phyloP scores from a whole-genome alignment of 2,888 invertebrate genomes.

The Andrena minutula region DNA sequence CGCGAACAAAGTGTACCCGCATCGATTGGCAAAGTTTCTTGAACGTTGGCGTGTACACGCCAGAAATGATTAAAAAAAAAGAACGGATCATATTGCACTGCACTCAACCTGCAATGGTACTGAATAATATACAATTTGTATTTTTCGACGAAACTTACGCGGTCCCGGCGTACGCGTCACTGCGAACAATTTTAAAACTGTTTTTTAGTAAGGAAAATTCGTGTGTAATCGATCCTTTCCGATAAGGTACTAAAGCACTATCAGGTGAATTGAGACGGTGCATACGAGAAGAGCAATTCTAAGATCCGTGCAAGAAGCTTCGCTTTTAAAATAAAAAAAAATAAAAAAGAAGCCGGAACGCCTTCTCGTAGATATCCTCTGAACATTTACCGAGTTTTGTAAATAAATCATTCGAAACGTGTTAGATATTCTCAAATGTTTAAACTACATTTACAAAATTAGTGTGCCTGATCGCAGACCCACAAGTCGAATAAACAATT shows the following conservation, averaged over 20 bases:
- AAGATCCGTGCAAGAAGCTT: constrained; percentile 22
- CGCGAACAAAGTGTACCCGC: constrained; percentile 13
- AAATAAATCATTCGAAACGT: constrained; percentile 57
- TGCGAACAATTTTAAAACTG: constrained; percentile 45
- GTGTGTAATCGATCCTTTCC: constrained; percentile 44
- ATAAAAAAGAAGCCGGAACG: constrained; percentile 7
- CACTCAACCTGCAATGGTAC: constrained; percentile 58
- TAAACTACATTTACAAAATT: constrained; percentile 53
- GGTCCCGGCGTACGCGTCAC: constrained; percentile 12
- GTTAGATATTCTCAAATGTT: constrained; percentile 52
- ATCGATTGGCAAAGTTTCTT: constrained; percentile 24
- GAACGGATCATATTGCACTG: constrained; percentile 56
- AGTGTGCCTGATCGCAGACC: constrained; percentile 66
- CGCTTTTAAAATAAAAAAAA: constrained; percentile 15
- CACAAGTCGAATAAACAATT: constrained; percentile 13
- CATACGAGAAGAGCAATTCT: constrained; percentile 49
- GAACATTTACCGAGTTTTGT: constrained; percentile 57
- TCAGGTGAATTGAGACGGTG: constrained; percentile 48
- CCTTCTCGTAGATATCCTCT: constrained; percentile 60
- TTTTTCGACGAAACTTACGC: constrained; percentile 61
- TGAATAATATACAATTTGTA: constrained; percentile 65
- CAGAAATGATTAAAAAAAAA: constrained; percentile 7
- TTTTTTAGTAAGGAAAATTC: constrained; percentile 47
- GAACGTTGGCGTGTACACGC: constrained; percentile 35
- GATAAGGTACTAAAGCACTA: constrained; percentile 48